Evolutionary conservation across 2,113 vertebrate genomes (phyloP).

Genomic region (Coregonus clupeaformis): DNA sequence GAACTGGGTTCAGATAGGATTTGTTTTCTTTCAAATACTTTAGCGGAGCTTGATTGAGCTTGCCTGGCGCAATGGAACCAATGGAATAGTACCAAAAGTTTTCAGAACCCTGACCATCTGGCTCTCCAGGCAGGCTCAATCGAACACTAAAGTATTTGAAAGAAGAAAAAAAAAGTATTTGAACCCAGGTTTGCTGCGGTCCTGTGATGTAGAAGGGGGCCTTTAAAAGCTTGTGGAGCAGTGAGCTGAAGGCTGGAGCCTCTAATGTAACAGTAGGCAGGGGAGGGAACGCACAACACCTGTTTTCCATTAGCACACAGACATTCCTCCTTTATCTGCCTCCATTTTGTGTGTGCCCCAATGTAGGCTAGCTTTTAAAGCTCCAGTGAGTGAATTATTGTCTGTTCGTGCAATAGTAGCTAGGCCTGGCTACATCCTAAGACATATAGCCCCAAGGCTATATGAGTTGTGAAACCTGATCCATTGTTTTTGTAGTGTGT

Average conservation of each 20-base stretch:
- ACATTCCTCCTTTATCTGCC: slow-evolving; percentile 2
- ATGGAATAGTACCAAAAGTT: no score
- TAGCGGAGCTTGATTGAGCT: not conserved
- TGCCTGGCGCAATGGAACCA: not conserved
- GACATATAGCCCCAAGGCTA: not conserved
- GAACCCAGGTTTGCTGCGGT: not conserved
- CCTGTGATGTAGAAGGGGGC: not conserved
- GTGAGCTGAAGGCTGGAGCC: not conserved
- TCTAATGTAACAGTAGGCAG: not conserved
- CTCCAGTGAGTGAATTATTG: not conserved
- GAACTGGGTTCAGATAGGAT: no score
- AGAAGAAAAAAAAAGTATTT: no score
- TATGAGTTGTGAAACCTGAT: not conserved
- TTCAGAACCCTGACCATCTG: no score
- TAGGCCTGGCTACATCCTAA: not conserved
- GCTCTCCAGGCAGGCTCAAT: no score
- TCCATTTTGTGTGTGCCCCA: slow-evolving; percentile 10
- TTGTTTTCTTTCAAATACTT: no score
- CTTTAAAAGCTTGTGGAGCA: not conserved
- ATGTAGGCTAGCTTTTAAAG: not conserved
- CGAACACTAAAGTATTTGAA: no score
- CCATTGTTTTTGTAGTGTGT: not conserved
- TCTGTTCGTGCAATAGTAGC: not conserved
- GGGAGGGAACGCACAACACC: slow-evolving; percentile 1
- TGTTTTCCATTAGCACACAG: slow-evolving; percentile 8